Evolutionary conservation across 2,797 vertebrate species (phyloP).

Genomic region (Enteromius thamalakanensis): DNA sequence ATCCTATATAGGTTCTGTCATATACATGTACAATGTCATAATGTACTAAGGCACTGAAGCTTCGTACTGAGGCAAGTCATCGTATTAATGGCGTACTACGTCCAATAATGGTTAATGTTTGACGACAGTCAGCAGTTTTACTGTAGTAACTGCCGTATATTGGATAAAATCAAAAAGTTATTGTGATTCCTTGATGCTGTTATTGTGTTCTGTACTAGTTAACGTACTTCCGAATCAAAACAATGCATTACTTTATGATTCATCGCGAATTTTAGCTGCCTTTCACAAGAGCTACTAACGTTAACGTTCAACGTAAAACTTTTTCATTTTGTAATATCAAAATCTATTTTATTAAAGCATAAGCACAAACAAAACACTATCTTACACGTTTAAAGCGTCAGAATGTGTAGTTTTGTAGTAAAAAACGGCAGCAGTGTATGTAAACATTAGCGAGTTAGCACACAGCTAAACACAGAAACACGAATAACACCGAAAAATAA

Average conservation of each 20-base stretch:
- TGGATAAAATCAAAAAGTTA: neutral
- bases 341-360: neutral
- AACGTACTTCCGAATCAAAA: neutral
- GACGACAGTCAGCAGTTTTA: neutral
- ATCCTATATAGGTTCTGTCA: no score
- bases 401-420: neutral
- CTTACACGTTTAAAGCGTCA: neutral
- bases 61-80: neutral
- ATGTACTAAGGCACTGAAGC: neutral
- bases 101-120: neutral
- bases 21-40: neutral
- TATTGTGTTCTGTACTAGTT: neutral
- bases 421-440: neutral
- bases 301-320: neutral
- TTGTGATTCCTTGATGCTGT: neutral
- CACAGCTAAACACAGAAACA: constrained; percentile 14
- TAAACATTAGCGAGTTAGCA: constrained; percentile 36
- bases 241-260: constrained; percentile 1
- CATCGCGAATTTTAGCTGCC: neutral
- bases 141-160: neutral
- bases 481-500: neutral
- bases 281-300: neutral
- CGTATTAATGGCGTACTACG: neutral
- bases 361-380: neutral
- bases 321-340: neutral